Evolutionary conservation across 1,140 invertebrate genomes (phyloP).

Genomic region (Drosophila gunungcola): DNA sequence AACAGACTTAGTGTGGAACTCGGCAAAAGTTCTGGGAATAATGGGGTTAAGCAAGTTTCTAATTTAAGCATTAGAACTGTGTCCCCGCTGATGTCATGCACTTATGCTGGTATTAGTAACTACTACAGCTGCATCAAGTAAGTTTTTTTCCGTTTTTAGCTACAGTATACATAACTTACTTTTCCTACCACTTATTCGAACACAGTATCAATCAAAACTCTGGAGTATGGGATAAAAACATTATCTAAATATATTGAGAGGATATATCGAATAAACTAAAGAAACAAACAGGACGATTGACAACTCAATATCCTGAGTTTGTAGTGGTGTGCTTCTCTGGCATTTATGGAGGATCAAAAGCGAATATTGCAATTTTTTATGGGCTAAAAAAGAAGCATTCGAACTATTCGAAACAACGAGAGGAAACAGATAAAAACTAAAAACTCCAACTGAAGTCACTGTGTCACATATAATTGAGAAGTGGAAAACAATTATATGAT

Average conservation of each 20-base stretch:
- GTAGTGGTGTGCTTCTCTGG: constrained; percentile 7
- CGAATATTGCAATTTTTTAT: too few relatives aligned
- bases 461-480: too few relatives aligned
- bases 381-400: too few relatives aligned
- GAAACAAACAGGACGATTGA: neutral
- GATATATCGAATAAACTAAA: too few relatives aligned
- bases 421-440: too few relatives aligned
- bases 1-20: neutral
- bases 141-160: neutral
- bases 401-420: too few relatives aligned
- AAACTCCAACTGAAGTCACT: too few relatives aligned
- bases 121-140: neutral
- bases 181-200: neutral
- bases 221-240: neutral
- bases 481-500: too few relatives aligned
- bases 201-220: neutral
- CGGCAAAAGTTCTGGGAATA: neutral
- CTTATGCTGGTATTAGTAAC: too few relatives aligned
- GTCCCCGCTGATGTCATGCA: too few relatives aligned
- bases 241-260: neutral
- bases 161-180: neutral
- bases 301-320: neutral
- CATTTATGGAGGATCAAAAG: neutral
- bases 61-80: neutral
- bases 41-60: neutral